Percentiles rank a stretch among this genome's conserved stretches.
Conservation (phyloP, 2,888 invertebrate species). For the Dolomedes plantarius region DNA sequence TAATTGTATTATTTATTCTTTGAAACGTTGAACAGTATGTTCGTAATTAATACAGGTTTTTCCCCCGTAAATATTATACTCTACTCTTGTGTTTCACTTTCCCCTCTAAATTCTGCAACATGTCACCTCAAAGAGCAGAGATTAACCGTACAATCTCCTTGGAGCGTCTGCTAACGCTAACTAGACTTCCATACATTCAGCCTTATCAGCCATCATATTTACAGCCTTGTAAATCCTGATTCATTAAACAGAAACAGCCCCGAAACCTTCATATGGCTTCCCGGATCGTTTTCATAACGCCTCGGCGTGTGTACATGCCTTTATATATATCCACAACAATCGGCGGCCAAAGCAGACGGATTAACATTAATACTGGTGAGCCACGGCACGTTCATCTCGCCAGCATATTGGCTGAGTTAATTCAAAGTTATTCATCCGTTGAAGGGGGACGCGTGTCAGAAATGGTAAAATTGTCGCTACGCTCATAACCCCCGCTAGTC, state of each 20-base stretch:
- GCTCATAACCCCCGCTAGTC: neutral
- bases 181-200: too few species aligned
- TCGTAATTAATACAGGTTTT: too few species aligned
- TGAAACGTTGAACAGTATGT: too few species aligned
- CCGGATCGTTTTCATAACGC: neutral
- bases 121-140: too few species aligned
- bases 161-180: too few species aligned
- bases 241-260: neutral
- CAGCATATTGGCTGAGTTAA: slow-evolving; percentile 58
- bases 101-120: too few species aligned
- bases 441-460: slow-evolving; percentile 54
- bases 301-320: slow-evolving; percentile 21
- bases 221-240: neutral
- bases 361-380: slow-evolving; percentile 58
- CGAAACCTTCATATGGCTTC: neutral
- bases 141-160: too few species aligned
- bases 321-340: slow-evolving; percentile 51
- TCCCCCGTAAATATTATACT: too few species aligned
- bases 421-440: slow-evolving; percentile 61
- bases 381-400: neutral
- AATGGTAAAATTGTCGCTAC: slow-evolving; percentile 30
- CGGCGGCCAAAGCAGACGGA: slow-evolving; percentile 26
- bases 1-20: too few species aligned
- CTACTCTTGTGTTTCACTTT: too few species aligned
- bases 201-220: neutral